phyloP scores from a whole-genome alignment of 2,113 vertebrate genomes.

The Hyperopisus bebe region DNA sequence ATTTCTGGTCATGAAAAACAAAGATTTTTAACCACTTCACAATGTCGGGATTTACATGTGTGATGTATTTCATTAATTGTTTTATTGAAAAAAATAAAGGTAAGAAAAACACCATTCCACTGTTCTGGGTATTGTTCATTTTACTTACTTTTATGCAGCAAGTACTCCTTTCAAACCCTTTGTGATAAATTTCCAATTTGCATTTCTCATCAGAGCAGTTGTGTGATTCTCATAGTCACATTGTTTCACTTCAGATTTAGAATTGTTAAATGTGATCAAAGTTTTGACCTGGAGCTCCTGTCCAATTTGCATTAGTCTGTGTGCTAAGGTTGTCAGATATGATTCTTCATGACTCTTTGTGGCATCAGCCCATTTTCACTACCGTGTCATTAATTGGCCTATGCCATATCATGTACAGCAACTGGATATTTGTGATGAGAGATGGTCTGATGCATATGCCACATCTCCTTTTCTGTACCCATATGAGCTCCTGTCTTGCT shows the following conservation, averaged over 20 bases:
- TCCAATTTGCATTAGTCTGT: slow-evolving; percentile 27
- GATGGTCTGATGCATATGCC: not conserved
- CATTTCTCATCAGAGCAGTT: not conserved
- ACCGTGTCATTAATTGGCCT: slow-evolving; percentile 1
- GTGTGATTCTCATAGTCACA: not conserved
- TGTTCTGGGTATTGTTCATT: not conserved
- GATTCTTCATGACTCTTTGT: not conserved
- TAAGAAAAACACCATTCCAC: not conserved
- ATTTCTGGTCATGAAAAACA: not conserved
- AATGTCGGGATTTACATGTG: not conserved
- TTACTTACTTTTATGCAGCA: not conserved
- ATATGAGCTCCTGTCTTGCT: not conserved
- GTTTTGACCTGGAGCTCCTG: slow-evolving; percentile 21
- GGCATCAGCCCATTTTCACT: not conserved
- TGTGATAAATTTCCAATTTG: not conserved
- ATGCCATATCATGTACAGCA: not conserved
- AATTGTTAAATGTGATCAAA: slow-evolving; percentile 1
- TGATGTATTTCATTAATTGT: not conserved
- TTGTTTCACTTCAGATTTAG: not conserved
- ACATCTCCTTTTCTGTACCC: not conserved
- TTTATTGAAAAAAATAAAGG: not conserved
- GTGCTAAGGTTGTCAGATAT: not conserved
- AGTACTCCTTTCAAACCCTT: not conserved
- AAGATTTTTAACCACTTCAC: not conserved
- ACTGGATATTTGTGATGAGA: not conserved